Evolutionary conservation across 2,888 invertebrate genomes (phyloP).

Genomic region (Chaitophorus viminalis): DNA sequence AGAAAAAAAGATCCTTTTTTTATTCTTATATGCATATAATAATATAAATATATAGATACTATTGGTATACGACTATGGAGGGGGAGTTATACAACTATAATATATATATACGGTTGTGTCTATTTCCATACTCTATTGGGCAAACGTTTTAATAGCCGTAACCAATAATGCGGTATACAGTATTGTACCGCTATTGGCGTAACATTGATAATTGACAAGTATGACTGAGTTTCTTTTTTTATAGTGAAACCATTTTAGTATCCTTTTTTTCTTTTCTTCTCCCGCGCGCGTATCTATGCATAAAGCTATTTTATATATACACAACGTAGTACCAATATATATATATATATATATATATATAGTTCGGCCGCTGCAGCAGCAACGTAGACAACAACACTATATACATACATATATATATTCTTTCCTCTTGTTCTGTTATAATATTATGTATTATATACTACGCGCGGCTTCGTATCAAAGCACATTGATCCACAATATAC

Average conservation of each 20-base stretch:
- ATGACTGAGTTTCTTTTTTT: slow-evolving; percentile 60
- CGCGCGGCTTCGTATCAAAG: slow-evolving; percentile 54
- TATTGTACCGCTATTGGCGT: slow-evolving; percentile 61
- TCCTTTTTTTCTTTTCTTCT: slow-evolving; percentile 21
- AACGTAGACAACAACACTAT: no score
- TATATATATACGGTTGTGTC: not conserved
- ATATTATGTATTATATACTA: slow-evolving; percentile 35
- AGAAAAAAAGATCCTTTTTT: no score
- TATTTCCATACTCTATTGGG: slow-evolving; percentile 57
- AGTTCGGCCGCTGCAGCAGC: no score
- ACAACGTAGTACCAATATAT: no score
- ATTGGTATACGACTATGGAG: no score
- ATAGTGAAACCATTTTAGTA: slow-evolving; percentile 53
- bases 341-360: not conserved
- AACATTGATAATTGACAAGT: slow-evolving; percentile 61
- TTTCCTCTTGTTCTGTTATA: slow-evolving; percentile 12
- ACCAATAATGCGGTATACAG: slow-evolving; percentile 52
- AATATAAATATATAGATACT: no score
- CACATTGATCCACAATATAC: slow-evolving; percentile 50
- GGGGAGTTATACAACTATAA: slow-evolving; percentile 15
- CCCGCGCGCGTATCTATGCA: not conserved
- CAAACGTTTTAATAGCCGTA: slow-evolving; percentile 61
- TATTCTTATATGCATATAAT: not conserved
- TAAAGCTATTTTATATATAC: not conserved
- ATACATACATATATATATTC: no score